These are phyloP conservation scores for Operophtera brumata DNA, from an alignment of 2,888 invertebrate genomes.

Conservation along the genomic window DNA sequence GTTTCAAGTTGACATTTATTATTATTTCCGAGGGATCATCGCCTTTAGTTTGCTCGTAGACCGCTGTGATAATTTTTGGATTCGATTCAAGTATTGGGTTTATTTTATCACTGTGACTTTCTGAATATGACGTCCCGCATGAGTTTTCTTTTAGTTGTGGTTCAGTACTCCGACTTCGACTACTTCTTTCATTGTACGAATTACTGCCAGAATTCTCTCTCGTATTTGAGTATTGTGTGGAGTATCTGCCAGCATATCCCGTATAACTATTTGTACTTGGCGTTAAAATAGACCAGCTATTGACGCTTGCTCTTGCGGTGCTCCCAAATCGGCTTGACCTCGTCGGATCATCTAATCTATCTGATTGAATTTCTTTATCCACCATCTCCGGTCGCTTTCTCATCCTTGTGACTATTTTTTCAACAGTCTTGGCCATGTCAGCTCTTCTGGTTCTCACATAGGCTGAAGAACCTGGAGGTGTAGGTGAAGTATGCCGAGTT, in stretches of 20 bases:
- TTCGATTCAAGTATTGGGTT: constrained; percentile 43
- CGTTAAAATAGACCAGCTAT: constrained; percentile 84
- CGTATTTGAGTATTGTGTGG: constrained; percentile 68
- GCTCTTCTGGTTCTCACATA: constrained; percentile 84
- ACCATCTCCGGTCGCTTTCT: constrained; percentile 79
- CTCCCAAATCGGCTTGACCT: constrained; percentile 82
- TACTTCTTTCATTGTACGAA: constrained; percentile 60
- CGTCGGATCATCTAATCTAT: constrained; percentile 85
- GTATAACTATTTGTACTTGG: constrained; percentile 65
- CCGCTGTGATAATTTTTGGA: constrained; percentile 47
- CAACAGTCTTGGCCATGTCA: constrained; percentile 86
- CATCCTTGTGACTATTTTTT: constrained; percentile 84
- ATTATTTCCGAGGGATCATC: constrained; percentile 69
- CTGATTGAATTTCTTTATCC: constrained; percentile 88
- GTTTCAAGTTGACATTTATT: constrained; percentile 72
- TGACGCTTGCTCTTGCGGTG: constrained; percentile 80
- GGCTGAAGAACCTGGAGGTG: constrained; percentile 83
- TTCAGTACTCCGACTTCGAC: constrained; percentile 65
- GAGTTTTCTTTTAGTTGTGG: constrained; percentile 53
- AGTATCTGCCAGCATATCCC: constrained; percentile 74
- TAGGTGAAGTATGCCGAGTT: constrained; percentile 89
- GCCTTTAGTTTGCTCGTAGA: constrained; percentile 63
- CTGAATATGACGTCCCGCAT: constrained; percentile 40
- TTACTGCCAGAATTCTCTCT: constrained; percentile 52
- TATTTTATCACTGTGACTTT: constrained; percentile 44